Conservation (phyloP, 2,888 invertebrate species). For the Chloroclysta siterata region DNA sequence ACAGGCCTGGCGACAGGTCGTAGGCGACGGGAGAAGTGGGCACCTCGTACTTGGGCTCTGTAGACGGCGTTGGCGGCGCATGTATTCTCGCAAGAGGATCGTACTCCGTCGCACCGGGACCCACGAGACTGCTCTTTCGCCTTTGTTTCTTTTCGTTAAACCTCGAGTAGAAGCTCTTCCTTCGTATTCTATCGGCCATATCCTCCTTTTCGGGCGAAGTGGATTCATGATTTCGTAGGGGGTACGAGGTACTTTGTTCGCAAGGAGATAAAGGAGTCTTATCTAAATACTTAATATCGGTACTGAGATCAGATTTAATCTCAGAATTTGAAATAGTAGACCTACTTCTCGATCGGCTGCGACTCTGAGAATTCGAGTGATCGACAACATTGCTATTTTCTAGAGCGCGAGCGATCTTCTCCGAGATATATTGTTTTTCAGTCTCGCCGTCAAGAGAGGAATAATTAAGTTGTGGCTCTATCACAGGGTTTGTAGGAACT, state of each 20-base stretch:
- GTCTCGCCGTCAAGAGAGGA: slow-evolving; percentile 66
- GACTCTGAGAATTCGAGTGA: slow-evolving; percentile 54
- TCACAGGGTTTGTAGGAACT: slow-evolving; percentile 84
- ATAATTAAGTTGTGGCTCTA: slow-evolving; percentile 79
- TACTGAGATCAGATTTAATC: slow-evolving; percentile 72
- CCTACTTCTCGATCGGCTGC: slow-evolving; percentile 74
- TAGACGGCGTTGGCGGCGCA: slow-evolving; percentile 61
- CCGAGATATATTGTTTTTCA: slow-evolving; percentile 62
- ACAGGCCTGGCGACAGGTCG: slow-evolving; percentile 74
- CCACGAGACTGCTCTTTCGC: slow-evolving; percentile 88
- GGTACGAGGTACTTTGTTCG: slow-evolving; percentile 61
- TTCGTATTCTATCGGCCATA: slow-evolving; percentile 92
- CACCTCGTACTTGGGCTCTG: slow-evolving; percentile 65
- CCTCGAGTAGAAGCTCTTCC: slow-evolving; percentile 95
- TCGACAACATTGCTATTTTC: slow-evolving; percentile 54
- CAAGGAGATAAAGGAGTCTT: slow-evolving; percentile 58
- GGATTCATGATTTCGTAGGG: slow-evolving; percentile 74
- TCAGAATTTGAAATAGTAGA: slow-evolving; percentile 79
- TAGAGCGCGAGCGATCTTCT: slow-evolving; percentile 60
- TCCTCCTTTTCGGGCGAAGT: slow-evolving; percentile 87
- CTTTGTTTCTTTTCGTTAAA: slow-evolving; percentile 93
- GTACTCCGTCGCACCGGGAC: slow-evolving; percentile 86
- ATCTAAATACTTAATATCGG: slow-evolving; percentile 59
- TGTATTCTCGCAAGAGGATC: slow-evolving; percentile 78
- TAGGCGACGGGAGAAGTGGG: slow-evolving; percentile 71